Conservation (phyloP, 2,797 vertebrate genomes). For the Typhlichthys subterraneus region DNA sequence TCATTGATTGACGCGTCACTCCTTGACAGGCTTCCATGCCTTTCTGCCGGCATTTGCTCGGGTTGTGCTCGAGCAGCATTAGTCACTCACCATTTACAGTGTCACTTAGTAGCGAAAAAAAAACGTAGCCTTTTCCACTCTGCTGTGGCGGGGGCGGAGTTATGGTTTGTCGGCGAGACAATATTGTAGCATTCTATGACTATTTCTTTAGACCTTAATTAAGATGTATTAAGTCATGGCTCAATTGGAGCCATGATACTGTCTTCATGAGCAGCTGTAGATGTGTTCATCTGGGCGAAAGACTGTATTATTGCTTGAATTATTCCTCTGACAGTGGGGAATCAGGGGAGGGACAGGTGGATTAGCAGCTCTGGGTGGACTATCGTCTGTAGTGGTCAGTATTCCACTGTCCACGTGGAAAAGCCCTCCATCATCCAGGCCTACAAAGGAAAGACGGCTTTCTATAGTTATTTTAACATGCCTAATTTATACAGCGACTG, state of each 20-base stretch:
- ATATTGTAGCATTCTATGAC: slow-evolving; percentile 35
- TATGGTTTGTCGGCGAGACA: slow-evolving; percentile 32
- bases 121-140: slow-evolving; percentile 45
- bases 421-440: slow-evolving; percentile 23
- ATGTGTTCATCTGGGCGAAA: slow-evolving; percentile 55
- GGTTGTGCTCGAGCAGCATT: slow-evolving; percentile 1
- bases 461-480: background rate
- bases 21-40: slow-evolving; percentile 29
- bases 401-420: slow-evolving; percentile 54
- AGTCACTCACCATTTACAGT: slow-evolving; percentile 29
- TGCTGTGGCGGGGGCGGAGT: slow-evolving; percentile 20
- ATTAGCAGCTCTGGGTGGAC: slow-evolving; percentile 76
- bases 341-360: slow-evolving; percentile 62
- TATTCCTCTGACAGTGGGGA: slow-evolving; percentile 71
- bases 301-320: slow-evolving; percentile 61
- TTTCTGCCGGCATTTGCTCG: slow-evolving; percentile 7
- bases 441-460: slow-evolving; percentile 17
- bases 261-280: slow-evolving; percentile 60
- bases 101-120: slow-evolving; percentile 52
- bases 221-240: background rate
- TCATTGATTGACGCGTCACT: slow-evolving; percentile 39
- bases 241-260: slow-evolving; percentile 24
- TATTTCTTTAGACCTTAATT: slow-evolving; percentile 27
- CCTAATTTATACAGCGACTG: slow-evolving; percentile 12
- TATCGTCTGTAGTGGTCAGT: slow-evolving; percentile 72